These are phyloP conservation scores for Fragum fragum DNA, from an alignment of 2,888 invertebrate species.

Conservation along the genomic window DNA sequence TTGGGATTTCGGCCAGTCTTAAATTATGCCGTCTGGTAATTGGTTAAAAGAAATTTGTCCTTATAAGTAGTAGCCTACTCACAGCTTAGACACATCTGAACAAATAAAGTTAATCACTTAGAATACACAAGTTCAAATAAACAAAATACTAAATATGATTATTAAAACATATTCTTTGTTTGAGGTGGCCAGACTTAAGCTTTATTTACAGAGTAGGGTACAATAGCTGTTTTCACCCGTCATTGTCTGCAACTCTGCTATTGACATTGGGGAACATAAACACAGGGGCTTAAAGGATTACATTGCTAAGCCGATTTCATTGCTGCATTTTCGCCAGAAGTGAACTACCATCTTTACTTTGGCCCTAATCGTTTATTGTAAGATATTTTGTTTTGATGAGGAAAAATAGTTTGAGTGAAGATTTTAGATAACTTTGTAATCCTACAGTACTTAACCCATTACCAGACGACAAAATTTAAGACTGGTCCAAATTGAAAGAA, in stretches of 20 bases:
- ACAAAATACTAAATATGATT: constrained; percentile 59
- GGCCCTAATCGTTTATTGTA: constrained; percentile 65
- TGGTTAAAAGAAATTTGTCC: too few relatives aligned
- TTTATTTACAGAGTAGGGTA: constrained; percentile 42
- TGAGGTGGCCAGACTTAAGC: constrained; percentile 8
- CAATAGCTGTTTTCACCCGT: constrained; percentile 48
- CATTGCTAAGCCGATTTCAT: constrained; percentile 66
- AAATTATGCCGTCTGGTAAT: too few relatives aligned
- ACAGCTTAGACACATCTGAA: constrained; percentile 37
- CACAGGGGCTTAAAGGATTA: constrained; percentile 65
- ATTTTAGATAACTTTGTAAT: not conserved
- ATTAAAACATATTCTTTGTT: constrained; percentile 63
- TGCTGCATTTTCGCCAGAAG: constrained; percentile 53
- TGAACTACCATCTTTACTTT: constrained; percentile 49
- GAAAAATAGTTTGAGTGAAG: not conserved
- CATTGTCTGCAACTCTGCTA: constrained; percentile 43
- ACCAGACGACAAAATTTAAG: too few relatives aligned
- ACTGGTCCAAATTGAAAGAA: too few relatives aligned
- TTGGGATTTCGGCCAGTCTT: too few relatives aligned
- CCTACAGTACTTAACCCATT: too few relatives aligned
- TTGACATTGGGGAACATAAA: constrained; percentile 64
- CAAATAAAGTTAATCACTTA: constrained; percentile 42
- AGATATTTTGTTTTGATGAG: constrained; percentile 51
- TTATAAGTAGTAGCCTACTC: not conserved
- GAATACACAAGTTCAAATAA: constrained; percentile 35